Conservation (phyloP, 2,888 invertebrate genomes). For the Macaria notata region DNA sequence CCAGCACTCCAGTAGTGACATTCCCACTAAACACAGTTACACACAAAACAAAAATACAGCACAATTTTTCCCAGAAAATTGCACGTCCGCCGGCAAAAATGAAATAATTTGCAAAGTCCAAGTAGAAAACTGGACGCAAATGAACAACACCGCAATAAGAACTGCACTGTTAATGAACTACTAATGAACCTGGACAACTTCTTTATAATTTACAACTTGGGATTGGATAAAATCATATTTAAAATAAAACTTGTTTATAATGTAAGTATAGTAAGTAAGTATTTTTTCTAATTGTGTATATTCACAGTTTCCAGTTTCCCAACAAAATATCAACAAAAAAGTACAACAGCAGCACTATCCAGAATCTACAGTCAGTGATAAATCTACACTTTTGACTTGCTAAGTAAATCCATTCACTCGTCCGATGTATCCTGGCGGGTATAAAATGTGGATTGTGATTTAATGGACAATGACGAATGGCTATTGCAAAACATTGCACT, state of each 20-base stretch:
- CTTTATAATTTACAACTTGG: slow-evolving; percentile 23
- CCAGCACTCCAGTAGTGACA: too few species aligned
- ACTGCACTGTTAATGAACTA: slow-evolving; percentile 46
- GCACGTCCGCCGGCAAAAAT: slow-evolving; percentile 2
- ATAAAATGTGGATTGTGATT: slow-evolving; percentile 7
- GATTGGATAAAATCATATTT: neutral
- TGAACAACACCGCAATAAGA: slow-evolving; percentile 37
- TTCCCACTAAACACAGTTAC: too few species aligned
- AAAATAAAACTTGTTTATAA: neutral
- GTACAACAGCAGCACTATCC: too few species aligned
- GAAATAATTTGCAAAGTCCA: slow-evolving; percentile 14
- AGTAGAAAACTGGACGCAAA: slow-evolving; percentile 15
- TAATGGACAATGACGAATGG: slow-evolving; percentile 10
- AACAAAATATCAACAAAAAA: neutral
- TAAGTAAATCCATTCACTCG: slow-evolving; percentile 2
- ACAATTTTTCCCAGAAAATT: slow-evolving; percentile 2
- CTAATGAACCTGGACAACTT: slow-evolving; percentile 49
- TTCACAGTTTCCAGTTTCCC: neutral
- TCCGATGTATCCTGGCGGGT: neutral
- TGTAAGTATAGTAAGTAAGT: too few species aligned
- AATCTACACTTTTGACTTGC: slow-evolving; percentile 5
- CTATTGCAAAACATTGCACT: slow-evolving; percentile 1
- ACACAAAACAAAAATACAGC: too few species aligned
- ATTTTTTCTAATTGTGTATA: too few species aligned
- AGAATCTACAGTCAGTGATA: slow-evolving; percentile 1